Conservation (phyloP, 2,113 vertebrate genomes). For the Australoheros scitulus region DNA sequence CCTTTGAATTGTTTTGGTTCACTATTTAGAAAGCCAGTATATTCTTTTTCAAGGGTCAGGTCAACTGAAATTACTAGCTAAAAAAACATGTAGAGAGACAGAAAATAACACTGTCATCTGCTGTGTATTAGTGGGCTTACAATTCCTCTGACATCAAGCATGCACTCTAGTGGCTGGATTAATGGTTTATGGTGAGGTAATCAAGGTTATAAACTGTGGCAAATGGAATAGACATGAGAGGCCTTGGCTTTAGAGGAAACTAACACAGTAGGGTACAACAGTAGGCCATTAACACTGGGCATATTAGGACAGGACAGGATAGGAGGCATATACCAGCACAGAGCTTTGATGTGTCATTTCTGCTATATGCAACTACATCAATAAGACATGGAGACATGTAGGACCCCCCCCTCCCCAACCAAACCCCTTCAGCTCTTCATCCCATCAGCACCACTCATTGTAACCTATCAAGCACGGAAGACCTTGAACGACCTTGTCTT, state of each 20-base stretch:
- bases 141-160: constrained; percentile 28
- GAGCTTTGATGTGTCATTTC: background rate
- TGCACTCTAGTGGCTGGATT: constrained; percentile 9
- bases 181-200: constrained; percentile 30
- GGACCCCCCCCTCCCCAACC: background rate
- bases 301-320: background rate
- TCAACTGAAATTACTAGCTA: background rate
- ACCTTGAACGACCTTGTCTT: constrained; percentile 74
- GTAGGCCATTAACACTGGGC: constrained; percentile 32
- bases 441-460: constrained; percentile 19
- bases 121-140: background rate
- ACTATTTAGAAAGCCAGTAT: background rate
- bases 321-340: background rate
- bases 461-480: constrained; percentile 46
- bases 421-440: background rate
- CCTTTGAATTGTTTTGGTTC: background rate
- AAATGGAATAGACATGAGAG: constrained; percentile 58
- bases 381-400: constrained; percentile 10
- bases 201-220: constrained; percentile 61
- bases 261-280: constrained; percentile 15
- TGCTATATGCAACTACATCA: background rate
- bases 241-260: constrained; percentile 30
- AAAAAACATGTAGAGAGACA: background rate
- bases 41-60: background rate
- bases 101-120: constrained; percentile 5